phyloP scores from a whole-genome alignment of 2,888 invertebrate species.

The Pycnomerus fuliginosus region DNA sequence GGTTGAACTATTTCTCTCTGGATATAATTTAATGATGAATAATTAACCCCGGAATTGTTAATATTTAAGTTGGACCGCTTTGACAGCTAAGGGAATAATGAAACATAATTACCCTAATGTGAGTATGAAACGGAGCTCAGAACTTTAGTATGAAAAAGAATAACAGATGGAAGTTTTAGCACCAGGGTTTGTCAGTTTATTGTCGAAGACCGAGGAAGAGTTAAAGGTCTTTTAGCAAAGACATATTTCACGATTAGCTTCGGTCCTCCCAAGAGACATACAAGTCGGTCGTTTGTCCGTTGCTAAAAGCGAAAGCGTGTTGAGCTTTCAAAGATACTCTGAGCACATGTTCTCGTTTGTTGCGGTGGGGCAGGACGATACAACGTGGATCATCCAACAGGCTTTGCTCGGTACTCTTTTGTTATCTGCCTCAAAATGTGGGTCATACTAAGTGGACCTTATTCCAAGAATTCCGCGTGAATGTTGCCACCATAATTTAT shows the following conservation, averaged over 20 bases:
- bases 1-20: too few relatives aligned
- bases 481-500: too few relatives aligned
- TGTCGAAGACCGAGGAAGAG: slow-evolving; percentile 28
- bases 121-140: slow-evolving; percentile 9
- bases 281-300: slow-evolving; percentile 42
- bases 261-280: slow-evolving; percentile 37
- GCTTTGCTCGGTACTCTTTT: too few relatives aligned
- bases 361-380: slow-evolving; percentile 18
- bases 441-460: too few relatives aligned
- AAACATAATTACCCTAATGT: slow-evolving; percentile 22
- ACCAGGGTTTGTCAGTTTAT: slow-evolving; percentile 17
- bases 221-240: slow-evolving; percentile 35
- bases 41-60: slow-evolving; percentile 1
- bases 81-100: slow-evolving; percentile 13
- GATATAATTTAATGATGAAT: too few relatives aligned
- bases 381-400: slow-evolving; percentile 1
- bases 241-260: slow-evolving; percentile 44
- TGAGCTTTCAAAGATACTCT: slow-evolving; percentile 30
- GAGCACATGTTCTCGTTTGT: slow-evolving; percentile 34
- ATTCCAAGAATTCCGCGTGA: too few relatives aligned
- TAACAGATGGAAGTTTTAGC: slow-evolving; percentile 13
- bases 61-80: slow-evolving; percentile 8
- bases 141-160: slow-evolving; percentile 20
- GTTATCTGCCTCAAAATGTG: too few relatives aligned
- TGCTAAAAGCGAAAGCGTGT: slow-evolving; percentile 48